A percentile compares a stretch with the other conserved stretches of the same genome.
Conservation (phyloP, 2,113 vertebrate genomes). For the Cyanistes caeruleus region DNA sequence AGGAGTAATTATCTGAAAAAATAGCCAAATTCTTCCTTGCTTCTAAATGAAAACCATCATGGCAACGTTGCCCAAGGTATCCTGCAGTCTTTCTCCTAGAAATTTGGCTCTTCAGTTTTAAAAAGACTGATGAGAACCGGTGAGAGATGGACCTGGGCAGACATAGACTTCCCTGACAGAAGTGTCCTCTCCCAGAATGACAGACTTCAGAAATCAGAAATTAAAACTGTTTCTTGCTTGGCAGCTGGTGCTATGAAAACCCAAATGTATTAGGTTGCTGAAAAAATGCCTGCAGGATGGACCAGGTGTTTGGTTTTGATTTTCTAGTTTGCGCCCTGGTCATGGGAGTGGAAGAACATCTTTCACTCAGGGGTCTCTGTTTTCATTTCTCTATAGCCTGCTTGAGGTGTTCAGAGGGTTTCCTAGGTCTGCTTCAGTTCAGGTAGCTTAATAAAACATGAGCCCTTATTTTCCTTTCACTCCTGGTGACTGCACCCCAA, state of each 20-base stretch:
- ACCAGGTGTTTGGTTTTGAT: not conserved
- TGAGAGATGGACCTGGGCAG: not conserved
- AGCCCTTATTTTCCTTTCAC: not conserved
- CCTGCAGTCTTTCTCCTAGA: not conserved
- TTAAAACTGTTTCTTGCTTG: not conserved
- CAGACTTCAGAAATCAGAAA: not conserved
- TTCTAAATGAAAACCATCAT: conserved; percentile 1
- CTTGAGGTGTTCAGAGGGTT: not conserved
- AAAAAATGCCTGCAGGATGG: not conserved
- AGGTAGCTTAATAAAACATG: not conserved
- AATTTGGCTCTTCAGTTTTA: not conserved
- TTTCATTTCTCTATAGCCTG: not conserved
- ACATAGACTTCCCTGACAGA: not conserved
- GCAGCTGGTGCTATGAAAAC: not conserved
- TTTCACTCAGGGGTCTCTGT: not conserved
- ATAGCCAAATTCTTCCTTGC: not conserved
- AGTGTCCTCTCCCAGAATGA: not conserved
- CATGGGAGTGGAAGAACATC: not conserved
- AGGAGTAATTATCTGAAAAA: conserved; percentile 46
- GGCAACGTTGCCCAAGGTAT: not conserved
- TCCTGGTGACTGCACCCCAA: not conserved
- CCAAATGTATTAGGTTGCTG: not conserved
- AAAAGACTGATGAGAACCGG: not conserved
- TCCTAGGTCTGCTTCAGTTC: not conserved
- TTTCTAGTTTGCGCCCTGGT: not conserved